phyloP scores from a whole-genome alignment of 2,113 vertebrate genomes.

The Catharus bicknelli region DNA sequence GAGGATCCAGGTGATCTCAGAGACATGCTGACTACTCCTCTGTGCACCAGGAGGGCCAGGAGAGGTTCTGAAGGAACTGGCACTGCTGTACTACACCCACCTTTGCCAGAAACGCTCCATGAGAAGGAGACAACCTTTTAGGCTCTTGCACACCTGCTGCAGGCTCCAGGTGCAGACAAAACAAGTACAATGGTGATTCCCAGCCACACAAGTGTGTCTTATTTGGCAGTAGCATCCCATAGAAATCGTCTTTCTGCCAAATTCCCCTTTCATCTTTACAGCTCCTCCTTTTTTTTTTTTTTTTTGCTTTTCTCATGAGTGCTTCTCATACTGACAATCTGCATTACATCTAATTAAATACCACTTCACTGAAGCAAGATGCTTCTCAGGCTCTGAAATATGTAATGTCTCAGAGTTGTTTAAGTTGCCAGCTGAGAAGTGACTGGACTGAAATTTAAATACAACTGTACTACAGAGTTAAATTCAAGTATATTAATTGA shows the following conservation, averaged over 20 bases:
- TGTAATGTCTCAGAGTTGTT: background rate
- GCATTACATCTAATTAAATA: background rate
- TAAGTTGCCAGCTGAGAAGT: background rate
- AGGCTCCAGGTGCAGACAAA: background rate
- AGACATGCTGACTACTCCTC: fast-evolving
- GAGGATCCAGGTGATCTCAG: background rate
- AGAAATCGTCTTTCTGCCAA: background rate
- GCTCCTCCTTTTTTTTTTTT: background rate
- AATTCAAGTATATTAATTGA: background rate
- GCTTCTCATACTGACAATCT: background rate
- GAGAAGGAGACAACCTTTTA: background rate
- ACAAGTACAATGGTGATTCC: background rate
- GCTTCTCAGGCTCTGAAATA: background rate
- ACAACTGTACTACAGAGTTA: background rate
- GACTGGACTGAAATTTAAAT: fast-evolving
- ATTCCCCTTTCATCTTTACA: background rate
- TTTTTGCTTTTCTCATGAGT: background rate
- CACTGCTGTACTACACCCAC: background rate
- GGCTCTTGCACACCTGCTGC: background rate
- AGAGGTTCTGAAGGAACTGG: background rate
- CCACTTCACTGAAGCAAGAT: background rate
- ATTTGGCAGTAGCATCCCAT: fast-evolving
- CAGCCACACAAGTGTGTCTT: background rate
- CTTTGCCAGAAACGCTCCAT: background rate
- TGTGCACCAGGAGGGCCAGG: background rate